A percentile compares a stretch with the other conserved stretches of the same genome.
Conservation (phyloP, 2,888 invertebrate genomes). For the Catocala sponsa region DNA sequence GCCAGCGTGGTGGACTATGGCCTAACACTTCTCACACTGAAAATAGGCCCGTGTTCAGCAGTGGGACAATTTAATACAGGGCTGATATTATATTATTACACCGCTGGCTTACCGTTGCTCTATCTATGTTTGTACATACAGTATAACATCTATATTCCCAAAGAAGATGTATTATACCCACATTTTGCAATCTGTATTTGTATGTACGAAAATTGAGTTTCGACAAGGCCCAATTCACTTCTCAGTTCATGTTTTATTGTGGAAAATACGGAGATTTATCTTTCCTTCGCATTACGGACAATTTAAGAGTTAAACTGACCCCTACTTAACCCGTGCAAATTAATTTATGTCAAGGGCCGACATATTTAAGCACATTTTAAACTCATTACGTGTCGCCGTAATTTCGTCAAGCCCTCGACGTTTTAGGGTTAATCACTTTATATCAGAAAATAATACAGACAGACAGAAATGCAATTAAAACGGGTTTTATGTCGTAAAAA, state of each 20-base stretch:
- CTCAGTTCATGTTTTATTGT: background rate
- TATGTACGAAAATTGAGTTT: no score
- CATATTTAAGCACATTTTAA: conserved; percentile 56
- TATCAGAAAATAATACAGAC: conserved; percentile 36
- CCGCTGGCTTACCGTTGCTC: no score
- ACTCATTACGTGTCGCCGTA: conserved; percentile 51
- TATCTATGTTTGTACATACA: no score
- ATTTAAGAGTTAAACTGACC: conserved; percentile 11
- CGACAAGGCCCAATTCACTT: no score
- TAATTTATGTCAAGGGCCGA: conserved; percentile 46
- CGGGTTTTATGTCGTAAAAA: conserved; percentile 24
- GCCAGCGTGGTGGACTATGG: no score
- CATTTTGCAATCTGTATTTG: no score
- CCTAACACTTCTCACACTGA: no score
- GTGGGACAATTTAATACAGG: no score
- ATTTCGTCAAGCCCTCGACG: conserved; percentile 35
- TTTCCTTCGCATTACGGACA: conserved; percentile 2
- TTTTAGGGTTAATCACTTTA: conserved; percentile 43
- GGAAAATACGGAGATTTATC: background rate
- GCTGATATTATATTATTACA: no score
- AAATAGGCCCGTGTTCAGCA: no score
- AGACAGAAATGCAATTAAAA: conserved; percentile 38
- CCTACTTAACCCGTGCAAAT: conserved; percentile 35
- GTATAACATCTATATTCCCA: no score
- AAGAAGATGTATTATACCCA: no score